Evolutionary conservation across 2,113 vertebrate species (phyloP).

Genomic region (Dromas ardeola): DNA sequence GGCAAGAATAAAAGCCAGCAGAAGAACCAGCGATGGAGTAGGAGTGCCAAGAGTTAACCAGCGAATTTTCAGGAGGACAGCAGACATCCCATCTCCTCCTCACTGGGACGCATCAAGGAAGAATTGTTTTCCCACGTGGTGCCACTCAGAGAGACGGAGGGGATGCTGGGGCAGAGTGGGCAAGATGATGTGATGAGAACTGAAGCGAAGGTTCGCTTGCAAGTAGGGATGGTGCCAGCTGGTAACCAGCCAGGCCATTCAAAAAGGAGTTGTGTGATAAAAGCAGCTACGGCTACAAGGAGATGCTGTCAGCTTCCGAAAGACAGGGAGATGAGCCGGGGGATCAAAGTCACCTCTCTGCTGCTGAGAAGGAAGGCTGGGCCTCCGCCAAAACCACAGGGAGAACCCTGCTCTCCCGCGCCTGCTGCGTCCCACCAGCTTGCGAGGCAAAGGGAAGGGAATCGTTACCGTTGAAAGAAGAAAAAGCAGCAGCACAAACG

Average conservation of each 20-base stretch:
- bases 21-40: rapidly evolving
- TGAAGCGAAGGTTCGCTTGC: background rate
- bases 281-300: background rate
- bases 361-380: background rate
- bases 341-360: background rate
- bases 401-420: background rate
- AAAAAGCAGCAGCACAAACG: background rate
- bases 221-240: background rate
- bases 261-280: background rate
- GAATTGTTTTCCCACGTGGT: background rate
- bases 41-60: background rate
- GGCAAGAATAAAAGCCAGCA: background rate
- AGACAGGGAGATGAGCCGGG: background rate
- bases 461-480: rapidly evolving
- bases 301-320: background rate
- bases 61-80: background rate
- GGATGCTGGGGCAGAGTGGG: background rate
- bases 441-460: background rate
- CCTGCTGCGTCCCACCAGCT: background rate
- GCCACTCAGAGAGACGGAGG: background rate
- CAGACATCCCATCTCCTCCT: background rate
- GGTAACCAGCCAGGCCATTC: background rate
- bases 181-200: background rate
- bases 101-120: background rate
- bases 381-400: background rate